Conservation (phyloP, 2,113 vertebrate genomes). For the Gulo gulo region DNA sequence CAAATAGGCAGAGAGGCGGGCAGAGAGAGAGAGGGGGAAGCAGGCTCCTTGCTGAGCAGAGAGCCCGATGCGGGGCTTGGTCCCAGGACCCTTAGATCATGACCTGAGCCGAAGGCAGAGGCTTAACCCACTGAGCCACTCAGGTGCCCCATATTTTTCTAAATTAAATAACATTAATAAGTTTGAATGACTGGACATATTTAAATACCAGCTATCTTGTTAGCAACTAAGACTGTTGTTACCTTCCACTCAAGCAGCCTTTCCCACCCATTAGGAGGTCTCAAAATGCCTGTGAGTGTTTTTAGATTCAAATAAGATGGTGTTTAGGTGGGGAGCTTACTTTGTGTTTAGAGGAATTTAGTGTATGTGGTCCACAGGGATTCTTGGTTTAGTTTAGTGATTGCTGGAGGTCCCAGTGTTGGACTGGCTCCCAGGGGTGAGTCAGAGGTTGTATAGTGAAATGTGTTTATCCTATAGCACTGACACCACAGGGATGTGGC, state of each 20-base stretch:
- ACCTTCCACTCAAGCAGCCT: not conserved
- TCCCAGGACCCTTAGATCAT: too few relatives aligned
- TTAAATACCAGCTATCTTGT: not conserved
- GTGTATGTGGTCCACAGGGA: not conserved
- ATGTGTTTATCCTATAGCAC: not conserved
- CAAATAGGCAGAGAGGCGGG: too few relatives aligned
- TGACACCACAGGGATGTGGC: too few relatives aligned
- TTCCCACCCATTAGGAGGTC: not conserved
- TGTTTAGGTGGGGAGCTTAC: not conserved
- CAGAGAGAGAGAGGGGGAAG: too few relatives aligned
- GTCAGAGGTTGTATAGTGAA: not conserved
- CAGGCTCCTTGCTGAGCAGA: too few relatives aligned
- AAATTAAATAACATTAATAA: not conserved
- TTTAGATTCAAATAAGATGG: not conserved
- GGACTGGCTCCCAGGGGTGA: not conserved
- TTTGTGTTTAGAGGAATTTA: not conserved
- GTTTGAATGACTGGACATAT: not conserved
- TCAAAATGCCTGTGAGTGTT: not conserved
- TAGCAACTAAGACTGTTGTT: not conserved
- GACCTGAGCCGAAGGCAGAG: too few relatives aligned
- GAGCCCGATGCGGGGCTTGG: too few relatives aligned
- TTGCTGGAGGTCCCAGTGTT: too few relatives aligned
- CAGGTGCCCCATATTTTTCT: not conserved
- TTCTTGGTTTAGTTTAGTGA: not conserved
- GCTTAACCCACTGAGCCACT: too few relatives aligned